Conservation (phyloP, 2,797 vertebrate species). For the Enteromius anoplus region DNA sequence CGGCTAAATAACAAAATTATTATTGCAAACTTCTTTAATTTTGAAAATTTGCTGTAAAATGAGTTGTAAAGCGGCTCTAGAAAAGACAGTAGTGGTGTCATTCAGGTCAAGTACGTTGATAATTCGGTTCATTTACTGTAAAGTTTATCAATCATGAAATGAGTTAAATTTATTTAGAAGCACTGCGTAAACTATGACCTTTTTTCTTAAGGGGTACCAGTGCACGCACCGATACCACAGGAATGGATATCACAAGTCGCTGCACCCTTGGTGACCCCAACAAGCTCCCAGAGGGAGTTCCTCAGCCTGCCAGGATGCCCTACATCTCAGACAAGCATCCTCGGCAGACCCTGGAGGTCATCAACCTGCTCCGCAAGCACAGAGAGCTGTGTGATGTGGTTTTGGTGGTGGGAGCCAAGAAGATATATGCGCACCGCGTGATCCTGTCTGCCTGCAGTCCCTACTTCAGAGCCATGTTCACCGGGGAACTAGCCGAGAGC, state of each 20-base stretch:
- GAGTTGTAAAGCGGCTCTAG: background rate
- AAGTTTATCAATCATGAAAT: background rate
- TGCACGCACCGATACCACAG: conserved; percentile 94
- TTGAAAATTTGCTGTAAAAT: background rate
- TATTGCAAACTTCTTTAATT: background rate
- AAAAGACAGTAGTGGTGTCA: background rate
- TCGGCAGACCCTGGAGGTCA: conserved; percentile 96
- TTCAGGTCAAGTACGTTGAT: background rate
- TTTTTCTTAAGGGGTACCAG: conserved; percentile 84
- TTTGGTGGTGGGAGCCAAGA: conserved; percentile 95
- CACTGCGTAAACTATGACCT: background rate
- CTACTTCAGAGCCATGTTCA: conserved; percentile 99
- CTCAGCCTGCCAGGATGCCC: conserved; percentile 99
- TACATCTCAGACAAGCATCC: conserved; percentile 99
- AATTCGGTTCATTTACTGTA: background rate
- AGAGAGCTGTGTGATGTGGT: conserved; percentile 97
- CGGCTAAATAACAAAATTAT: background rate
- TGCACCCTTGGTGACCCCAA: conserved; percentile 99
- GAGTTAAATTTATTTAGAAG: background rate
- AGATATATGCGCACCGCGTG: conserved; percentile 97
- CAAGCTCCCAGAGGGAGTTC: conserved; percentile 97
- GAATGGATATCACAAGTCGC: conserved; percentile 99
- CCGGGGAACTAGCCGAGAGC: conserved; percentile 95
- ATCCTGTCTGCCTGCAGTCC: conserved; percentile 97
- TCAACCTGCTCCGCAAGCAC: conserved; percentile 96